Conservation (phyloP, 2,888 invertebrate species). For the Frankliniella fusca region DNA sequence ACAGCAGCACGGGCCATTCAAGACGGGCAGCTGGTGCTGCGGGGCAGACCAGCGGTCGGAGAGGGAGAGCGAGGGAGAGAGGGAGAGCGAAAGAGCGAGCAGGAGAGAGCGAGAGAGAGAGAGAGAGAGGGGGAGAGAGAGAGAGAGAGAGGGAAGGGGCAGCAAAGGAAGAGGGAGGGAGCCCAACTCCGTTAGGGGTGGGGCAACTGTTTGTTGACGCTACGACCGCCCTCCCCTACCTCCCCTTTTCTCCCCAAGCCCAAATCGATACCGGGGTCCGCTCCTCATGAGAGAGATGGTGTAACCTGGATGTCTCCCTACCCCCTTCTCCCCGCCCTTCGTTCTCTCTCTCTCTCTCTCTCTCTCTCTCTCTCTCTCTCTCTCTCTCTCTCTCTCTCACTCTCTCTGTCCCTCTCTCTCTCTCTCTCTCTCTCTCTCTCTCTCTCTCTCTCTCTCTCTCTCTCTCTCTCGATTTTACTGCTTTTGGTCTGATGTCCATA, state of each 20-base stretch:
- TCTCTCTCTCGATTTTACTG: background rate
- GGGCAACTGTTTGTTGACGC: slow-evolving; percentile 13
- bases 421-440: background rate
- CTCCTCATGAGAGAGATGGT: slow-evolving; percentile 8
- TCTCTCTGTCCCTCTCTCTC: background rate
- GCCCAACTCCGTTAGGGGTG: background rate
- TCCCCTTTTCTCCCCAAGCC: background rate
- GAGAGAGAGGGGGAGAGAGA: slow-evolving; percentile 27
- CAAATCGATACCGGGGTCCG: background rate
- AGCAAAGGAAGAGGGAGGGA: background rate
- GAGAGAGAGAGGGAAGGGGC: background rate
- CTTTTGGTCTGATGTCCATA: background rate
- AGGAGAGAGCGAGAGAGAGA: slow-evolving; percentile 13
- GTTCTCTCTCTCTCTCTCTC: background rate
- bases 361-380: background rate
- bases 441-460: background rate
- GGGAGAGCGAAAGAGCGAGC: slow-evolving; percentile 25
- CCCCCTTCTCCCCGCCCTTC: too few species aligned
- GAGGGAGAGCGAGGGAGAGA: slow-evolving; percentile 11
- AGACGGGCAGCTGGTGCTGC: background rate
- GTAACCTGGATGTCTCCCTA: background rate
- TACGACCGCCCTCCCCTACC: too few species aligned
- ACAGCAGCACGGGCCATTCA: background rate
- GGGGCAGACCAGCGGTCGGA: background rate
- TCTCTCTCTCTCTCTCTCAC: background rate